A percentile compares a stretch with the other conserved stretches of the same genome.
These are phyloP conservation scores for Plectropomus leopardus DNA, from an alignment of 2,113 vertebrate species.

Conservation along the genomic window DNA sequence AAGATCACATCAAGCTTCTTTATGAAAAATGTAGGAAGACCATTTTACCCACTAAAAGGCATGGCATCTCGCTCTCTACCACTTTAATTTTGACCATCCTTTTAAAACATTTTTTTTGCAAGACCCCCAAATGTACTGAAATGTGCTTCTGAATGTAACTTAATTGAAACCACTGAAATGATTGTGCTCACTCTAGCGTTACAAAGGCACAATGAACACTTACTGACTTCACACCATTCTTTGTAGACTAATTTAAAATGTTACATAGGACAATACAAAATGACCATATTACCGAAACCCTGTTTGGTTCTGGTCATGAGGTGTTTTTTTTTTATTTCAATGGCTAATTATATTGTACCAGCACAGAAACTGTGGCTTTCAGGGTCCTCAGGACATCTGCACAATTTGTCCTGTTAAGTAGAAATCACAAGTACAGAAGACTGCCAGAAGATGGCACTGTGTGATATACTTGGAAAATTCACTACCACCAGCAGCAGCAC, in stretches of 20 bases:
- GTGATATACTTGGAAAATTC: constrained; percentile 25
- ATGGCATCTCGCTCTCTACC: neutral
- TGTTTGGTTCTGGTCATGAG: constrained; percentile 9
- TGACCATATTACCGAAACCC: constrained; percentile 1
- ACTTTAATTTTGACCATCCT: neutral
- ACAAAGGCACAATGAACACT: too few species aligned
- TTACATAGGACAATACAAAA: neutral
- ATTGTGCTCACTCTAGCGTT: too few species aligned
- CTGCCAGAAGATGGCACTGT: constrained; percentile 75
- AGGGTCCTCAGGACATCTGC: neutral
- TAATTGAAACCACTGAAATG: neutral
- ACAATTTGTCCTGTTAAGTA: constrained; percentile 3
- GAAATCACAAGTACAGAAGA: neutral
- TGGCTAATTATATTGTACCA: constrained; percentile 14
- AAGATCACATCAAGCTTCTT: neutral
- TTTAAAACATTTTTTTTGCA: neutral
- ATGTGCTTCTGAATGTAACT: neutral
- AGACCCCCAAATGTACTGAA: neutral
- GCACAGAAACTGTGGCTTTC: neutral
- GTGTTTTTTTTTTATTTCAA: constrained; percentile 18
- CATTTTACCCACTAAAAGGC: neutral
- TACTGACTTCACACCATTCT: neutral
- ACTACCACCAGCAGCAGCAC: neutral
- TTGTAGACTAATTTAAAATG: constrained; percentile 15
- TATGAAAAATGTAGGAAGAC: neutral